phyloP scores from a whole-genome alignment of 92 coral and sea anemone genomes.

The Siderastrea radians region DNA sequence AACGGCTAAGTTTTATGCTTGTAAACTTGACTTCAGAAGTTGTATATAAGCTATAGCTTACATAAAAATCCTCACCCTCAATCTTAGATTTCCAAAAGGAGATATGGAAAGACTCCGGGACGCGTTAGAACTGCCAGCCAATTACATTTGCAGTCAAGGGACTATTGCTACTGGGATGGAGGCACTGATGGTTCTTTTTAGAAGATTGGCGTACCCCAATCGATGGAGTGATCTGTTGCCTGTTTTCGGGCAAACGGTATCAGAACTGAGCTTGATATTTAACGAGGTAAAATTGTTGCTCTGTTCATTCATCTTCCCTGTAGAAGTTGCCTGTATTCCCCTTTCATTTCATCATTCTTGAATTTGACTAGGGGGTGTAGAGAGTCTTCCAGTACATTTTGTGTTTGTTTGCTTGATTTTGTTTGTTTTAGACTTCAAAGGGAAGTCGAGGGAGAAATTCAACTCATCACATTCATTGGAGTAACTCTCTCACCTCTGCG shows the following conservation, averaged over 20 bases:
- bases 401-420: slow-evolving; percentile 48
- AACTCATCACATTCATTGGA: slow-evolving; percentile 53
- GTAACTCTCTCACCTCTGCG: slow-evolving; percentile 18
- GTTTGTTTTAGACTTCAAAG: slow-evolving; percentile 16
- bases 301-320: slow-evolving; percentile 55
- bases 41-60: background rate
- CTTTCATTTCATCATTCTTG: slow-evolving; percentile 38
- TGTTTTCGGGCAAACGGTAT: slow-evolving; percentile 64
- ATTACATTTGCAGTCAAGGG: slow-evolving; percentile 62
- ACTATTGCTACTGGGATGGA: slow-evolving; percentile 70
- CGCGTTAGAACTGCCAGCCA: slow-evolving; percentile 67
- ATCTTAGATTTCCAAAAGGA: background rate
- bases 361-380: slow-evolving; percentile 60
- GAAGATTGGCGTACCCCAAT: slow-evolving; percentile 72
- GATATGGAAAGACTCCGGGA: slow-evolving; percentile 52
- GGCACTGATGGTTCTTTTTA: slow-evolving; percentile 65
- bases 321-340: slow-evolving; percentile 63
- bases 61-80: too few relatives aligned
- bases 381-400: slow-evolving; percentile 18
- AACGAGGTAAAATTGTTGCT: slow-evolving; percentile 64
- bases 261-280: slow-evolving; percentile 75
- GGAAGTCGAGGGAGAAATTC: slow-evolving; percentile 30
- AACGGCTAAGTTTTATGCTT: slow-evolving; percentile 46
- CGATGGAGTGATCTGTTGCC: slow-evolving; percentile 72
- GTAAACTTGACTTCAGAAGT: slow-evolving; percentile 55